Evolutionary conservation across 2,888 invertebrate genomes (phyloP), one percentile per base, ranked within the genome.

Genomic region (Deroplatys truncata): DNA sequence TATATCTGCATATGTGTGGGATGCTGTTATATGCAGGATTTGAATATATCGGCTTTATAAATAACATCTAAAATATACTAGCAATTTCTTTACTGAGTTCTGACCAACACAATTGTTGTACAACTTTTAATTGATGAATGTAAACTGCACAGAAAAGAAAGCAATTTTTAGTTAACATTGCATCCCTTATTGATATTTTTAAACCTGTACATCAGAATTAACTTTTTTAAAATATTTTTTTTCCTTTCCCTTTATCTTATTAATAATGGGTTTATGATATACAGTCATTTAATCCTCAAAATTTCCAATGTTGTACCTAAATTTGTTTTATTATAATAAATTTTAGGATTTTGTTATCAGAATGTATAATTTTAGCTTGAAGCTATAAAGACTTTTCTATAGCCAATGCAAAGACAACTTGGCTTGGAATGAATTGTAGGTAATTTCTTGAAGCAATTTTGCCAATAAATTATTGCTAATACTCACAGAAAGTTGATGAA

Each of bases 31-130:
- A 29, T 35, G 83, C 87, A 84, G 84, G 28, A 88, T 84, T 88
- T 84, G 84, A 89, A 87, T 87, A 88, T 88, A 88, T 85, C 84
- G 82, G 89, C 88, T 88, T 90, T 88, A 85, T 82, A 84, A 16
- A 84, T 89, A 89, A 89, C 85, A 89, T 82, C 87, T 84, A 56
- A 89, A 85, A 28, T 85, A 84, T 82, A 83, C n/a, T 85, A 72
- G 88, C 56, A 85, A 85, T 84, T 56, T 84, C 25, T 85, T 82
- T 85, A 35, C 85, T 85, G 72, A 85, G 85, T 82, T 85, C 28
- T 85, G 82, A 84, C 82, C 82, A 43, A 85, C 72, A 85, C 82
- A 49, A 89, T 56, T 82, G 31, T 72, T 88, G 84, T 84, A 84
- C 29, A 89, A 84, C 28, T 88, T 89, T 89, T 89, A 87, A 87